phyloP scores from a whole-genome alignment of 2,113 vertebrate species.

The Oenanthe oenanthe region DNA sequence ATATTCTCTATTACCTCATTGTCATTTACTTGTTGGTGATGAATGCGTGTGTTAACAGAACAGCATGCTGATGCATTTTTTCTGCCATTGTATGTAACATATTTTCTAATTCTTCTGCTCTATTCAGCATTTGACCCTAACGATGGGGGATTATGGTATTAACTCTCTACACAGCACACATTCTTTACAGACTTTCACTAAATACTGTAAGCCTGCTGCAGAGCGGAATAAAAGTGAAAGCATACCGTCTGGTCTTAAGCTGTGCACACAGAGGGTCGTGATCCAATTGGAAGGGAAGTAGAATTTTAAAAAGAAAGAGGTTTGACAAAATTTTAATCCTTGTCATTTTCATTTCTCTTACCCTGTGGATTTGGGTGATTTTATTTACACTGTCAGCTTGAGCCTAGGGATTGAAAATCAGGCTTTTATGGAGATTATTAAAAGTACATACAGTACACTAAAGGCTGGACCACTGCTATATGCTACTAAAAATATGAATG shows the following conservation, averaged over 20 bases:
- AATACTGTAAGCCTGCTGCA: constrained; percentile 88
- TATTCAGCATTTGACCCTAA: constrained; percentile 86
- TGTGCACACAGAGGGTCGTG: constrained; percentile 84
- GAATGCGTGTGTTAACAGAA: constrained; percentile 71
- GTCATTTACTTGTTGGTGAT: constrained; percentile 60
- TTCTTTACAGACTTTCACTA: constrained; percentile 87
- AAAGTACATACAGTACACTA: constrained; percentile 85
- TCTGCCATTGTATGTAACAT: constrained; percentile 81
- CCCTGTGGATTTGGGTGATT: constrained; percentile 98
- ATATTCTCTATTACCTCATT: constrained; percentile 63
- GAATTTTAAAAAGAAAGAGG: constrained; percentile 90
- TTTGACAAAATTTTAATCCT: constrained; percentile 92
- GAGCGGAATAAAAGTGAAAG: constrained; percentile 87
- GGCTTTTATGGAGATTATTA: constrained; percentile 98
- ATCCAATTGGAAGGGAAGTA: constrained; percentile 87
- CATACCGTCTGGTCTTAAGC: constrained; percentile 87
- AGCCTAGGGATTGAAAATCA: constrained; percentile 96
- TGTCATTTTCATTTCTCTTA: constrained; percentile 99
- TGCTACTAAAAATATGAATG: constrained; percentile 77
- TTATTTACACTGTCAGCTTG: constrained; percentile 99
- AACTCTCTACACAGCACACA: constrained; percentile 84
- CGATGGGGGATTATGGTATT: constrained; percentile 89
- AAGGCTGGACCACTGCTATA: constrained; percentile 75
- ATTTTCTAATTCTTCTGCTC: constrained; percentile 84
- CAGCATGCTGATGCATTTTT: constrained; percentile 79